Percentiles rank a stretch among this genome's conserved stretches.
Evolutionary conservation across 2,888 invertebrate species (phyloP).

Genomic region (Acholoe squamosa): DNA sequence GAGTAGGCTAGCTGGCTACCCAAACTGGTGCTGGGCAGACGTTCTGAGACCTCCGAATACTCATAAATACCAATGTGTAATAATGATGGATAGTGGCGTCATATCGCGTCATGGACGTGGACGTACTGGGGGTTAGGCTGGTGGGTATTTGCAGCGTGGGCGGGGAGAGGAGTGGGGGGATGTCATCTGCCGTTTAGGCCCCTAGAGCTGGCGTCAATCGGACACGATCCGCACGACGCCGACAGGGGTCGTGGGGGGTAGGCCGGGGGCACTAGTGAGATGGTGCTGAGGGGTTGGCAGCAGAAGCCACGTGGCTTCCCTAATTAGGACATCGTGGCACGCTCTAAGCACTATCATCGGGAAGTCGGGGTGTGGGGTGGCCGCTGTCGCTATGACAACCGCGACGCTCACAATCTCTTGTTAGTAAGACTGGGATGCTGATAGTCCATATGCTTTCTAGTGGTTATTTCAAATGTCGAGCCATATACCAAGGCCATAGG

Average conservation of each 20-base stretch:
- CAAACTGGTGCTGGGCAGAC: too few species aligned
- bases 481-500: too few species aligned
- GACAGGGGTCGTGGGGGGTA: background rate
- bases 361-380: background rate
- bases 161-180: too few species aligned
- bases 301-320: conserved; percentile 9
- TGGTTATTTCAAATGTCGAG: too few species aligned
- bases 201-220: background rate
- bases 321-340: conserved; percentile 10
- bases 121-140: too few species aligned
- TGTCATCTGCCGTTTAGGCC: background rate
- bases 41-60: too few species aligned
- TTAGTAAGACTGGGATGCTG: too few species aligned
- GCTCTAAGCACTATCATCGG: background rate
- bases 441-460: too few species aligned
- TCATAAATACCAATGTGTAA: too few species aligned
- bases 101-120: background rate
- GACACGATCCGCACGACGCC: background rate
- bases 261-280: background rate
- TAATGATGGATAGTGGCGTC: conserved; percentile 7
- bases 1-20: too few species aligned
- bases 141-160: too few species aligned
- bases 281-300: background rate
- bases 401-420: background rate
- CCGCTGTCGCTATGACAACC: conserved; percentile 18